phyloP scores from a whole-genome alignment of 2,888 invertebrate species.

The Rhabditophanes sp. region DNA sequence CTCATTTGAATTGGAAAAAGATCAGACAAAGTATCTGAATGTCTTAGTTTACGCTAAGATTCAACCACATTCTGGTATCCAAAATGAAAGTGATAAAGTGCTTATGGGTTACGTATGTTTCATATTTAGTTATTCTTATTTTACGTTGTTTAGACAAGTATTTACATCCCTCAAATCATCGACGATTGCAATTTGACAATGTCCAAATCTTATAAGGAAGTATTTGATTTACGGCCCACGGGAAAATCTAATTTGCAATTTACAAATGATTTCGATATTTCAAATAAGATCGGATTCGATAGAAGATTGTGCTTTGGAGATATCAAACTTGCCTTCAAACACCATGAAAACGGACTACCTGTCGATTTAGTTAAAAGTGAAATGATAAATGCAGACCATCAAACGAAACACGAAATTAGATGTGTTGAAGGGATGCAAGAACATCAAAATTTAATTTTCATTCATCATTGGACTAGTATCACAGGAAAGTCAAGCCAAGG shows the following conservation, averaged over 20 bases:
- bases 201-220: constrained; percentile 35
- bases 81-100: constrained; percentile 13
- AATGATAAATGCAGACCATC: no score
- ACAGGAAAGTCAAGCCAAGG: no score
- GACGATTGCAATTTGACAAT: constrained; percentile 35
- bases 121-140: background rate
- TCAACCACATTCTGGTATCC: no score
- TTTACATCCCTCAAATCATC: constrained; percentile 31
- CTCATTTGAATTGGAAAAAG: constrained; percentile 13
- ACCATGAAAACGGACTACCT: constrained; percentile 24
- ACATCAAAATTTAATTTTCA: no score
- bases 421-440: no score
- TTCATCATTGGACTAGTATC: no score
- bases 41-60: constrained; percentile 26
- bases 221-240: constrained; percentile 31
- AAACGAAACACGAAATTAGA: no score
- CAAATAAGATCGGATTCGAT: constrained; percentile 66
- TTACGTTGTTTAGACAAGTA: constrained; percentile 11
- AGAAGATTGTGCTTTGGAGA: constrained; percentile 79
- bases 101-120: constrained; percentile 23
- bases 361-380: no score
- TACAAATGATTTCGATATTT: constrained; percentile 16
- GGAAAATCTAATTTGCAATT: constrained; percentile 7
- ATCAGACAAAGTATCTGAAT: constrained; percentile 21
- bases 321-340: constrained; percentile 60